Evolutionary conservation across 2,113 vertebrate genomes (phyloP).

Genomic region (Alces alces): DNA sequence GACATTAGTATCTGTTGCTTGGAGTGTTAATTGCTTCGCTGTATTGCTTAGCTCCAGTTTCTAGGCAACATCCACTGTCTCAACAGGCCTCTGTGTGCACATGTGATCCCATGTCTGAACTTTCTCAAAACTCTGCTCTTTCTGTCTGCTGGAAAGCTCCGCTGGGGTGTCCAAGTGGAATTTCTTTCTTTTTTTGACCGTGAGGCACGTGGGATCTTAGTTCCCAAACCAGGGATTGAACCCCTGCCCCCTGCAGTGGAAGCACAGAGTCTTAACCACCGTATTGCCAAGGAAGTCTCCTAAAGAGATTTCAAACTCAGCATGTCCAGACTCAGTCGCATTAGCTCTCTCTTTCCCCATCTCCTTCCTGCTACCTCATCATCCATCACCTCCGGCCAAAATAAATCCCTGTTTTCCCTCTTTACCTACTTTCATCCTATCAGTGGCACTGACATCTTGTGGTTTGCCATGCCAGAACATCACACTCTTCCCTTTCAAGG

Average conservation of each 20-base stretch:
- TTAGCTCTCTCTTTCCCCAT: neutral
- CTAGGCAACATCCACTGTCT: slow-evolving; percentile 26
- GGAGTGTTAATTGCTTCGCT: neutral
- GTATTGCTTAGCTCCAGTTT: neutral
- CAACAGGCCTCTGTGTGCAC: neutral
- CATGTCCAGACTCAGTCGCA: neutral
- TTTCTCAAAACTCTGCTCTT: neutral
- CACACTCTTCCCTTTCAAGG: neutral
- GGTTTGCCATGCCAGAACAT: neutral
- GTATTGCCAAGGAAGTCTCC: neutral
- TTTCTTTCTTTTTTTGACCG: neutral
- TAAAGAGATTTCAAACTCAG: neutral
- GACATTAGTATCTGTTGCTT: slow-evolving; percentile 10
- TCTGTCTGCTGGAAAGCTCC: neutral
- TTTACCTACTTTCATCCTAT: neutral
- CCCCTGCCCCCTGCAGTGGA: neutral
- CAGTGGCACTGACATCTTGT: neutral
- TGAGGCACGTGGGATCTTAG: neutral
- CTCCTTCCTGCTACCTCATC: neutral
- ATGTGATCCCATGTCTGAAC: neutral
- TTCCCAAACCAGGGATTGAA: neutral
- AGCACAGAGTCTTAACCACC: neutral
- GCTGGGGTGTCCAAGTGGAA: neutral
- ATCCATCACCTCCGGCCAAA: neutral
- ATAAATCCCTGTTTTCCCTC: neutral